These are phyloP conservation scores for Anarhynchus alexandrinus DNA, from an alignment of 2,113 vertebrate genomes.

Conservation along the genomic window DNA sequence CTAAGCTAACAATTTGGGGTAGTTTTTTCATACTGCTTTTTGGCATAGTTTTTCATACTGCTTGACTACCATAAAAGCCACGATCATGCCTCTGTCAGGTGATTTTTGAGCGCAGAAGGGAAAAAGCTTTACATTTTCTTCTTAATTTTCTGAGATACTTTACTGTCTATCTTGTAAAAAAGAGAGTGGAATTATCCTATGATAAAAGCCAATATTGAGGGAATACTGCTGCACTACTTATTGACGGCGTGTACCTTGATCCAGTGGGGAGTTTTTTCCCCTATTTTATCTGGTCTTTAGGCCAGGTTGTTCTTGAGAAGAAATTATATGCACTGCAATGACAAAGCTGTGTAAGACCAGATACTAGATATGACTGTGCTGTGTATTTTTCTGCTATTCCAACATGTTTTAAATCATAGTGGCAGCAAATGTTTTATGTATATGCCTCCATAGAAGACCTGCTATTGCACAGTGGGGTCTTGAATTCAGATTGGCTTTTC, in stretches of 20 bases:
- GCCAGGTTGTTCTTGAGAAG: background rate
- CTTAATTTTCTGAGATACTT: background rate
- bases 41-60: background rate
- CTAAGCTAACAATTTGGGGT: background rate
- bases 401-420: background rate
- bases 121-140: background rate
- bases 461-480: background rate
- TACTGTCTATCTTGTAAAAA: background rate
- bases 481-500: background rate
- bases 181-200: background rate
- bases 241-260: background rate
- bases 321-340: fast-evolving
- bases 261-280: background rate
- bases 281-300: background rate
- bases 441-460: background rate
- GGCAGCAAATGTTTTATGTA: background rate
- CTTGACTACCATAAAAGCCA: background rate
- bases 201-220: background rate
- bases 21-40: background rate
- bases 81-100: background rate
- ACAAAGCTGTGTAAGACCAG: background rate
- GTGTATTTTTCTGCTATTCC: background rate
- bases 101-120: background rate
- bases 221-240: background rate
- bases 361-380: background rate